Conservation (phyloP, 2,888 invertebrate genomes). For the Brenthis daphne region DNA sequence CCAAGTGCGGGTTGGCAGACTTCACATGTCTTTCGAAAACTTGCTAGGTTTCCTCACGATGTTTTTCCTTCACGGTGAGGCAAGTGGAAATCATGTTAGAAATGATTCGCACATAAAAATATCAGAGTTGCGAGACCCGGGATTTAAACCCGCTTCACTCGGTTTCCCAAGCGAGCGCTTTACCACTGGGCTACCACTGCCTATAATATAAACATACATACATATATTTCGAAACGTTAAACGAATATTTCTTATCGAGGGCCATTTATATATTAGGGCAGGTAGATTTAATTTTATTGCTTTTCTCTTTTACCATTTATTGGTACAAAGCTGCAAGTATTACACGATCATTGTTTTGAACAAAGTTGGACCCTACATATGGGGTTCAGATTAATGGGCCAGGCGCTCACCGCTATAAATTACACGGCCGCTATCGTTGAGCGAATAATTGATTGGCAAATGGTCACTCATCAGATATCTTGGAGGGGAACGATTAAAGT, state of each 20-base stretch:
- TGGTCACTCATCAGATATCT: conserved; percentile 45
- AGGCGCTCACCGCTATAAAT: conserved; percentile 52
- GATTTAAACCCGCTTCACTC: no score
- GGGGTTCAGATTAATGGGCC: conserved; percentile 54
- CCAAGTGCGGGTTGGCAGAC: no score
- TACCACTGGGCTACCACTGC: no score
- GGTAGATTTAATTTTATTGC: conserved; percentile 10
- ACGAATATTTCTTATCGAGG: not conserved
- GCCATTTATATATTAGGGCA: not conserved
- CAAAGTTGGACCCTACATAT: conserved; percentile 14
- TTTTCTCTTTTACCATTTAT: not conserved
- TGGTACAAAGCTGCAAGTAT: not conserved
- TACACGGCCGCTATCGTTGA: conserved; percentile 51
- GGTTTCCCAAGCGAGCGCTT: no score
- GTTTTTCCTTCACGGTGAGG: no score
- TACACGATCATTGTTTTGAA: conserved; percentile 16
- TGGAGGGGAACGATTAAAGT: conserved; percentile 37
- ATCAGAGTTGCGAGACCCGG: no score
- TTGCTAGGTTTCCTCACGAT: no score
- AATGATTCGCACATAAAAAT: no score
- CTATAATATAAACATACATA: not conserved
- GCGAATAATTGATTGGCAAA: conserved; percentile 73
- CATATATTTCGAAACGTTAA: not conserved
- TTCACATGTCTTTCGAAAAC: no score
- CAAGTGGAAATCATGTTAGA: no score